These are phyloP conservation scores for Squalus acanthias DNA, from an alignment of 2,797 vertebrate species.

Conservation along the genomic window DNA sequence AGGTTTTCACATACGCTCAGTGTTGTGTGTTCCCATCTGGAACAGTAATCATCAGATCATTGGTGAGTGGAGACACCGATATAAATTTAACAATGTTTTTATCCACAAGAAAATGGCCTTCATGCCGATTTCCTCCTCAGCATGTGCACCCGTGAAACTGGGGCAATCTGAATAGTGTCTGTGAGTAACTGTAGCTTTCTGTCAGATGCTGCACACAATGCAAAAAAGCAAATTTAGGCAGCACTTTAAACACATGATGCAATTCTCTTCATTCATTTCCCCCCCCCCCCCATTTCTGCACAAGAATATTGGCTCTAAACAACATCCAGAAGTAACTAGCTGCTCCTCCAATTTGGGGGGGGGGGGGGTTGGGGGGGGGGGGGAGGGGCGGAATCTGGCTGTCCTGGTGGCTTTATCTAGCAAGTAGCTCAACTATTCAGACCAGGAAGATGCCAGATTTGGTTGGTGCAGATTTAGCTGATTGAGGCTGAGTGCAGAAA, in stretches of 20 bases:
- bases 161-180: neutral
- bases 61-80: constrained; percentile 49
- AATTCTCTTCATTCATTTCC: neutral
- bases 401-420: neutral
- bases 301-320: neutral
- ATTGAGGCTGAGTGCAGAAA: neutral
- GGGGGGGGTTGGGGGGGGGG: neutral
- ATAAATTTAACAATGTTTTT: constrained; percentile 22
- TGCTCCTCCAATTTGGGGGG: neutral
- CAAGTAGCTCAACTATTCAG: neutral
- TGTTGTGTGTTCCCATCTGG: constrained; percentile 72
- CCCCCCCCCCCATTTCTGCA: too few species aligned
- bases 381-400: neutral
- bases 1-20: constrained; percentile 70
- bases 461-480: neutral
- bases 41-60: constrained; percentile 73
- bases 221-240: neutral
- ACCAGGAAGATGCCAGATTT: neutral
- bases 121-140: neutral
- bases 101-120: neutral
- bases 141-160: neutral
- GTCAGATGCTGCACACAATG: neutral
- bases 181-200: neutral
- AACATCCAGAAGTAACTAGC: neutral
- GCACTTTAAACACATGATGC: neutral